A percentile compares a stretch with the other conserved stretches of the same genome.
Evolutionary conservation across 1,140 invertebrate species (phyloP).

Genomic region (Drosophila quadrilineata): DNA sequence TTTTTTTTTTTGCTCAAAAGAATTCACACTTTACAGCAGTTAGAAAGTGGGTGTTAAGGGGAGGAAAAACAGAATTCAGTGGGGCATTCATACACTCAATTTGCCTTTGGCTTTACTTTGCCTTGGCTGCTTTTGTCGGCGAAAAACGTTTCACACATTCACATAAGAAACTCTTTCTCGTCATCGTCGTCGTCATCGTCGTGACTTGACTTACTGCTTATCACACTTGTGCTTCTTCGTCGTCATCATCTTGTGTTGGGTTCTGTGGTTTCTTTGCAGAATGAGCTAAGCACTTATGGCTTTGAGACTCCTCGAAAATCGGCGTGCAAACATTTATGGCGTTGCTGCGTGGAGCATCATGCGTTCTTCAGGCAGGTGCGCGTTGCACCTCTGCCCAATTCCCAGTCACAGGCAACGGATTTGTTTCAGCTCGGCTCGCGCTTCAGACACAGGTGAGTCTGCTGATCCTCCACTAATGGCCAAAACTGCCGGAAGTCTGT

Average conservation of each 20-base stretch:
- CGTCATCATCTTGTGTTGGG: slow-evolving; percentile 8
- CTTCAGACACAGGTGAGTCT: slow-evolving; percentile 86
- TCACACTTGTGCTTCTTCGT: slow-evolving; percentile 54
- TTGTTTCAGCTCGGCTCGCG: slow-evolving; percentile 88
- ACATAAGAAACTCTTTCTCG: slow-evolving; percentile 6
- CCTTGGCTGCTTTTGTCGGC: slow-evolving; percentile 49
- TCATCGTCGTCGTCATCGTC: slow-evolving; percentile 33
- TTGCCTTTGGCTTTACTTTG: slow-evolving; percentile 51
- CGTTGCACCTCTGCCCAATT: slow-evolving; percentile 85
- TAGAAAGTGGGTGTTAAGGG: slow-evolving; percentile 8
- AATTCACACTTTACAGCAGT: slow-evolving; percentile 62
- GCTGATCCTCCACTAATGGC: background rate
- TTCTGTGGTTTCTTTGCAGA: slow-evolving; percentile 83
- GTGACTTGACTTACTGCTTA: slow-evolving; percentile 73
- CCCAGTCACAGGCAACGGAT: slow-evolving; percentile 83
- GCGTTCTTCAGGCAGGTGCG: slow-evolving; percentile 97
- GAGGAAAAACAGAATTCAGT: slow-evolving; percentile 36
- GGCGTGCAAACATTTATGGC: slow-evolving; percentile 98
- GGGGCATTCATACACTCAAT: slow-evolving; percentile 72
- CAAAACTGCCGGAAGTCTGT: slow-evolving; percentile 52
- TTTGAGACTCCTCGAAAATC: slow-evolving; percentile 96
- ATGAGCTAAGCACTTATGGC: slow-evolving; percentile 97
- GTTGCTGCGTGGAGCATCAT: slow-evolving; percentile 98
- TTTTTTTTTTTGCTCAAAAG: slow-evolving; percentile 33
- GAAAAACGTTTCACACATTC: slow-evolving; percentile 11